These are phyloP conservation scores for Parazoanthus swiftii DNA, from an alignment of 92 coral and sea anemone genomes.

Conservation along the genomic window DNA sequence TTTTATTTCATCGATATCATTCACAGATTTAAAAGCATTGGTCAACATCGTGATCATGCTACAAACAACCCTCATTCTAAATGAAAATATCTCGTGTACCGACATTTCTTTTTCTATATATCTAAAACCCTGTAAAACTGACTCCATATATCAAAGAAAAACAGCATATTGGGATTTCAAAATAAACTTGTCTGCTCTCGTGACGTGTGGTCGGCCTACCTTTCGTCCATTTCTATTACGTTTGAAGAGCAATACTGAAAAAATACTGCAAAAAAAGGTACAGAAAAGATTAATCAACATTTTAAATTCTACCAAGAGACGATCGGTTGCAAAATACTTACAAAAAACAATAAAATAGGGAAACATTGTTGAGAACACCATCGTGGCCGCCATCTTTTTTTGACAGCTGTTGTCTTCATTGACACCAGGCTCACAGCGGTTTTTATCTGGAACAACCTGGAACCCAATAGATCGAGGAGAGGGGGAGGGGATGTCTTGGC, in stretches of 20 bases:
- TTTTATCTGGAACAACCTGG: too few species aligned
- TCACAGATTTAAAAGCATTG: neutral
- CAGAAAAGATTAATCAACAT: neutral
- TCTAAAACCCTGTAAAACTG: neutral
- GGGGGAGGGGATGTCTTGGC: too few species aligned
- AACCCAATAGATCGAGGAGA: too few species aligned
- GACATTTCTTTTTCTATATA: neutral
- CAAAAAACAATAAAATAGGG: slow-evolving; percentile 8
- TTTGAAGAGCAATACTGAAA: slow-evolving; percentile 25
- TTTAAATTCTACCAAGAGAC: neutral
- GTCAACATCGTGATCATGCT: neutral
- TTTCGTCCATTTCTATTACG: slow-evolving; percentile 42
- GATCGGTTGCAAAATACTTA: slow-evolving; percentile 17
- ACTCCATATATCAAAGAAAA: neutral
- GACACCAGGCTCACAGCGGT: too few species aligned
- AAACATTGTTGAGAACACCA: neutral
- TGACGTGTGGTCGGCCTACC: neutral
- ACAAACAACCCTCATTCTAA: neutral
- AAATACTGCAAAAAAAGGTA: slow-evolving; percentile 9
- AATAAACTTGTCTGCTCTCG: neutral
- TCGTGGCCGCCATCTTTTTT: slow-evolving; percentile 36
- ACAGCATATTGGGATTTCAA: neutral
- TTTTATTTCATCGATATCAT: neutral
- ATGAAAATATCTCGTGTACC: neutral
- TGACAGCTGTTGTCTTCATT: slow-evolving; percentile 27